A percentile compares a stretch with the other conserved stretches of the same genome.
Conservation (phyloP, 1,140 invertebrate genomes). For the Samia ricini region DNA sequence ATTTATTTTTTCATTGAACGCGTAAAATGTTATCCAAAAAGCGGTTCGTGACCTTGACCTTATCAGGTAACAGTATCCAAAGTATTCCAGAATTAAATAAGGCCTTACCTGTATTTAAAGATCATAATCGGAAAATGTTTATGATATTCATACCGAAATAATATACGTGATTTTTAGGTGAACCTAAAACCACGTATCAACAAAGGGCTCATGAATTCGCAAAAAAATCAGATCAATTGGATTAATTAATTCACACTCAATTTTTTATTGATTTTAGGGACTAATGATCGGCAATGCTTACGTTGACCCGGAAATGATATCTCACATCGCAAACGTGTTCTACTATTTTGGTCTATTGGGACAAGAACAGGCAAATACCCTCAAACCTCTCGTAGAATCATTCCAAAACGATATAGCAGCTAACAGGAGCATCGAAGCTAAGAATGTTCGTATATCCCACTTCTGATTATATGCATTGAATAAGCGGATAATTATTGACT, state of each 20-base stretch:
- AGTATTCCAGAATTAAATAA: too few species aligned
- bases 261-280: constrained; percentile 76
- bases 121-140: too few species aligned
- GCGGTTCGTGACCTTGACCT: too few species aligned
- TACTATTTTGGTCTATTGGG: constrained; percentile 88
- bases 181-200: too few species aligned
- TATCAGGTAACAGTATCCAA: too few species aligned
- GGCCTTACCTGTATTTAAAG: too few species aligned
- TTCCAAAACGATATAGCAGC: constrained; percentile 45
- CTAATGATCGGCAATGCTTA: constrained; percentile 91
- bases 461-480: neutral
- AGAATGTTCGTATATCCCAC: constrained; percentile 37
- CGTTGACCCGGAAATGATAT: constrained; percentile 87
- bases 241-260: neutral
- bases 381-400: constrained; percentile 50
- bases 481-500: too few species aligned
- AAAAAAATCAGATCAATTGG: neutral
- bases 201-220: too few species aligned
- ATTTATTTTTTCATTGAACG: too few species aligned
- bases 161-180: too few species aligned
- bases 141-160: too few species aligned
- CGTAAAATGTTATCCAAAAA: too few species aligned
- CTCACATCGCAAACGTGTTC: constrained; percentile 83
- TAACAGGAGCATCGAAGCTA: constrained; percentile 48
- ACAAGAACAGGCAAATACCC: constrained; percentile 62